phyloP scores from a whole-genome alignment of 2,113 vertebrate genomes.

The Stercorarius parasiticus region DNA sequence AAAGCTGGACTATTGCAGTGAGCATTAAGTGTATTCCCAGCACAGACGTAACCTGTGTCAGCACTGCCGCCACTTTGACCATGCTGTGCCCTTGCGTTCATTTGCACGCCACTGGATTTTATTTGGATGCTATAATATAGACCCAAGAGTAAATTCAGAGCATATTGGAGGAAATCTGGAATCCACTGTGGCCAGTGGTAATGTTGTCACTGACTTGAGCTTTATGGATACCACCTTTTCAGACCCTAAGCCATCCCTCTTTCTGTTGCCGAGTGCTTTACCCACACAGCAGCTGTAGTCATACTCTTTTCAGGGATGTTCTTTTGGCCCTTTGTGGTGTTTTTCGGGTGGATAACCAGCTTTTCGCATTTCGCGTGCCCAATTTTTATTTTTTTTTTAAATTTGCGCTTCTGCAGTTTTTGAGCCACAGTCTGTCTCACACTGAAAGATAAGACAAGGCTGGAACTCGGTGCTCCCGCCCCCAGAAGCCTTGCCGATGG shows the following conservation, averaged over 20 bases:
- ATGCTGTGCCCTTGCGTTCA: background rate
- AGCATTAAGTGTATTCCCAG: background rate
- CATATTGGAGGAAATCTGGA: background rate
- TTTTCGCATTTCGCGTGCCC: background rate
- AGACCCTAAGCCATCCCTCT: background rate
- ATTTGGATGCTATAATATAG: background rate
- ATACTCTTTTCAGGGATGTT: background rate
- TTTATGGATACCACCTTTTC: background rate
- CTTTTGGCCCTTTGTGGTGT: background rate
- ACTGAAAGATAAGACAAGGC: background rate
- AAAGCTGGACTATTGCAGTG: background rate
- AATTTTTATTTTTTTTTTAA: background rate
- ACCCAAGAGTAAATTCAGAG: background rate
- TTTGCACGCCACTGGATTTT: background rate
- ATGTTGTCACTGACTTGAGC: background rate
- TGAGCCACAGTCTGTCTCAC: background rate
- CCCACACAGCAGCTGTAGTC: rapidly evolving
- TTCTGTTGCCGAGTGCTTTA: background rate
- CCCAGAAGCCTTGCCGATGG: background rate
- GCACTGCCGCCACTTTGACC: background rate
- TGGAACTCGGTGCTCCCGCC: background rate
- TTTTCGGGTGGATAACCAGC: background rate
- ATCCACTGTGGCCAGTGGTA: background rate
- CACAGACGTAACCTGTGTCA: background rate
- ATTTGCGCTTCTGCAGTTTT: background rate